Evolutionary conservation across 2,113 vertebrate genomes (phyloP), one percentile per base, ranked within the genome.

Genomic region (Marmota flaviventris): DNA sequence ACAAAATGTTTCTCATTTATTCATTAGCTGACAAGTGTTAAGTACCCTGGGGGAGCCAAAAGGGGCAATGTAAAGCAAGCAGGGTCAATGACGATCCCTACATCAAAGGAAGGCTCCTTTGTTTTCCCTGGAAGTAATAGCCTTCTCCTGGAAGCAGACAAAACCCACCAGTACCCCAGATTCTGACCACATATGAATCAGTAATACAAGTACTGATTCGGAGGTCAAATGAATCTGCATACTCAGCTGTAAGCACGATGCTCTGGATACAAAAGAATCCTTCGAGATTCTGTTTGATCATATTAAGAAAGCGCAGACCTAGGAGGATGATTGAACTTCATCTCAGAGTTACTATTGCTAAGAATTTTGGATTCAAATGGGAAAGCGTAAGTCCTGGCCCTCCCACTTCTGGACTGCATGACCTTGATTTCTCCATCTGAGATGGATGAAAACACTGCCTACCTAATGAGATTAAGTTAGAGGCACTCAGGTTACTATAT

Each of bases 21-120:
- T 95, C 17, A 25, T 65, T 85, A 39, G 56, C 37, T 93, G 72
- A 89, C n/a, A 45, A 96, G 67, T 93, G 61, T 53, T 72, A 8
- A 61, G 42, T 89, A 14, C 61, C 42, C 67, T 42, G 7, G 51
- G 53, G 11, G 2, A 78, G 17, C 37, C 18, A 45, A 22, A 89
- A n/a, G 32, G 16, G n/a, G 58, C 24, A 63, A 73, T 8, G 8
- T 45, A 45, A 63, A 8, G 34, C 53, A n/a, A 63, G 67, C 58
- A 34, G 58, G 70, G 18, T 84, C 32, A 32, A 42, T 94, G 34
- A 69, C 2, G n/a, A 53, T 86, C 32, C 69, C 51, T 58, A 14
- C 1, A 34, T 70, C 61, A 85, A 75, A 32, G 14, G 53, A 13
- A 73, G 32, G 45, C 24, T 22, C 18, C 32, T 4, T 39, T 76